Conservation (phyloP, 1,140 invertebrate species). For the Macrobrachium rosenbergii region DNA sequence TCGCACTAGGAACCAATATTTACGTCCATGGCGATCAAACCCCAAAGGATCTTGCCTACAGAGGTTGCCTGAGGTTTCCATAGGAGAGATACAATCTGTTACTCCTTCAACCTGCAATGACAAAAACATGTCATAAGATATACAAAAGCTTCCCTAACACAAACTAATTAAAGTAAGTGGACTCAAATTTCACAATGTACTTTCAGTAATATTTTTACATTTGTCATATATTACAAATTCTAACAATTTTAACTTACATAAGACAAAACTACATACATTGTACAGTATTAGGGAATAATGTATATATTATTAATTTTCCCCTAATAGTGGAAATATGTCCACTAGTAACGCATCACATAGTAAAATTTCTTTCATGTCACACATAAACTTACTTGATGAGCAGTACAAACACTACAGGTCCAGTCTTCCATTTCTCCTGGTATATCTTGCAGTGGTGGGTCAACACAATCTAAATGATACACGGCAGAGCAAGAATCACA, state of each 20-base stretch:
- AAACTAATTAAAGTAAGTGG: too few relatives aligned
- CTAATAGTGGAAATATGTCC: too few relatives aligned
- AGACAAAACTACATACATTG: not conserved
- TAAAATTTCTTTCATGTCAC: not conserved
- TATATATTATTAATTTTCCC: too few relatives aligned
- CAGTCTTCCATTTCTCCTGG: constrained; percentile 90
- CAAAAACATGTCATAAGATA: constrained; percentile 12
- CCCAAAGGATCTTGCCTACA: constrained; percentile 94
- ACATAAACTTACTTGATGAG: constrained; percentile 80
- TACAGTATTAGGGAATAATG: not conserved
- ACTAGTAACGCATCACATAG: too few relatives aligned
- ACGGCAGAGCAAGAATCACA: constrained; percentile 98
- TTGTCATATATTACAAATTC: too few relatives aligned
- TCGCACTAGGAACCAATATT: constrained; percentile 95
- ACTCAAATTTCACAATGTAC: too few relatives aligned
- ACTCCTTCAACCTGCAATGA: constrained; percentile 80
- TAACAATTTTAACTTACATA: too few relatives aligned
- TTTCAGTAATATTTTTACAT: too few relatives aligned
- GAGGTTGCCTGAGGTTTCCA: constrained; percentile 91
- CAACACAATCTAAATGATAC: constrained; percentile 95
- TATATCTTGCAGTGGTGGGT: constrained; percentile 92
- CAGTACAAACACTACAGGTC: constrained; percentile 93
- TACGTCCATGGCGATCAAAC: constrained; percentile 92
- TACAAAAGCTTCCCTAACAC: not conserved
- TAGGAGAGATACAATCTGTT: constrained; percentile 89